A percentile compares a stretch with the other conserved stretches of the same genome.
Conservation (phyloP, 2,113 vertebrate genomes). For the Desmodus rotundus region DNA sequence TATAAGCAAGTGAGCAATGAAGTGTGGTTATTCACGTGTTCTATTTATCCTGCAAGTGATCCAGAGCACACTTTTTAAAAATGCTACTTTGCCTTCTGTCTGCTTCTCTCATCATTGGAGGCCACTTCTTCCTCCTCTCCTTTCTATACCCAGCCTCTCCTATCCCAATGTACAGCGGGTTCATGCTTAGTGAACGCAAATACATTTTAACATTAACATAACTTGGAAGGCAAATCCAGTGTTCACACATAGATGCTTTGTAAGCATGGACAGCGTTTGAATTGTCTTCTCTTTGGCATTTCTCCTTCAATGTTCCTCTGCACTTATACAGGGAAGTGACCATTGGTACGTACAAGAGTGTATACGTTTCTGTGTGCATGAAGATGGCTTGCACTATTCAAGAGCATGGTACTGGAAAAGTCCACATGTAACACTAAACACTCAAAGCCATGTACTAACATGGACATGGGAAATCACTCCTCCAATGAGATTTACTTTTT, state of each 20-base stretch:
- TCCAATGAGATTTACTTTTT: neutral
- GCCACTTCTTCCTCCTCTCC: too few species aligned
- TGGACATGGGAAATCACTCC: neutral
- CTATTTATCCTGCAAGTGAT: neutral
- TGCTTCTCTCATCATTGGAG: neutral
- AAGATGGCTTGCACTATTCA: neutral
- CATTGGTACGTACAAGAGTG: rapidly evolving
- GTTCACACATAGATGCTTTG: neutral
- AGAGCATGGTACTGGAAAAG: neutral
- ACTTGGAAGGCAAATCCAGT: neutral
- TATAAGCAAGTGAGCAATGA: neutral
- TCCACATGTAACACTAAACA: neutral
- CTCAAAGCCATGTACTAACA: neutral
- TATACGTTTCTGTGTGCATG: rapidly evolving
- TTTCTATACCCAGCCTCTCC: neutral
- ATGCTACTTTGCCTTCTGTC: neutral
- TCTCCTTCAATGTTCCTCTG: neutral
- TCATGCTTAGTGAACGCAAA: neutral
- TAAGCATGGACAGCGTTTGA: neutral
- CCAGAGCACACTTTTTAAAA: neutral
- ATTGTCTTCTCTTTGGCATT: neutral
- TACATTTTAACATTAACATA: neutral
- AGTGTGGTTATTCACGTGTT: rapidly evolving
- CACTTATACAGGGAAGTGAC: neutral
- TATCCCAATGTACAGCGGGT: neutral